Evolutionary conservation across 2,113 vertebrate genomes (phyloP).

Genomic region (Brachirus orientalis): DNA sequence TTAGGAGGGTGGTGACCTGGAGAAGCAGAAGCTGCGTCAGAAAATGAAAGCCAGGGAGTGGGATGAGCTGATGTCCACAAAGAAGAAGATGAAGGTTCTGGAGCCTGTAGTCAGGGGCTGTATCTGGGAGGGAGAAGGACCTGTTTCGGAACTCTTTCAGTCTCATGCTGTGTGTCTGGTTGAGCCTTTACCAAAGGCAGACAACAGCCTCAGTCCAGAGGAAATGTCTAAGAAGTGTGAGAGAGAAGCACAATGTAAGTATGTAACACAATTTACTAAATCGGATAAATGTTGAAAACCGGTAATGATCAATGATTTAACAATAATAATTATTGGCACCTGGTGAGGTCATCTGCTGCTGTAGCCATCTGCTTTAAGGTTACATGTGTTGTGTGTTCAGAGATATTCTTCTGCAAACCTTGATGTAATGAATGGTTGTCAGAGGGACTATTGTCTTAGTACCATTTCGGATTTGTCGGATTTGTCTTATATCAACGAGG

Average conservation of each 20-base stretch:
- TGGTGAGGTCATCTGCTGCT: too few relatives aligned
- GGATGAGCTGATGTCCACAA: constrained; percentile 92
- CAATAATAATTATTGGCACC: too few relatives aligned
- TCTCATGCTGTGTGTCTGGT: constrained; percentile 85
- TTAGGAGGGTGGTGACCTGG: constrained; percentile 88
- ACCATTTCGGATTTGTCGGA: too few relatives aligned
- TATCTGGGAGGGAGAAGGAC: constrained; percentile 81
- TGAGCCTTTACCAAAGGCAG: constrained; percentile 79
- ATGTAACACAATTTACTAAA: not conserved
- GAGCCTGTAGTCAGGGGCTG: constrained; percentile 90
- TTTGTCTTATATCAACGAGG: too few relatives aligned
- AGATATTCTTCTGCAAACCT: too few relatives aligned
- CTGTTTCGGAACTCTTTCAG: constrained; percentile 78
- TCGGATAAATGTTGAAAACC: not conserved
- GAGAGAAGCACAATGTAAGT: constrained; percentile 89
- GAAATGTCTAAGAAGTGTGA: constrained; percentile 75
- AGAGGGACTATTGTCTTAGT: too few relatives aligned
- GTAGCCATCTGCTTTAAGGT: too few relatives aligned
- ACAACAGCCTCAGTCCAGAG: constrained; percentile 81
- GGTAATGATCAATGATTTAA: too few relatives aligned
- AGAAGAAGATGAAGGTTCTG: constrained; percentile 89
- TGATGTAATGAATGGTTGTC: too few relatives aligned
- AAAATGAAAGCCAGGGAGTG: constrained; percentile 95
- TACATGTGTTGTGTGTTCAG: too few relatives aligned
- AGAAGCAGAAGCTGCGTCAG: constrained; percentile 93